Evolutionary conservation across 2,113 vertebrate genomes (phyloP).

Genomic region (Hystrix brachyura): DNA sequence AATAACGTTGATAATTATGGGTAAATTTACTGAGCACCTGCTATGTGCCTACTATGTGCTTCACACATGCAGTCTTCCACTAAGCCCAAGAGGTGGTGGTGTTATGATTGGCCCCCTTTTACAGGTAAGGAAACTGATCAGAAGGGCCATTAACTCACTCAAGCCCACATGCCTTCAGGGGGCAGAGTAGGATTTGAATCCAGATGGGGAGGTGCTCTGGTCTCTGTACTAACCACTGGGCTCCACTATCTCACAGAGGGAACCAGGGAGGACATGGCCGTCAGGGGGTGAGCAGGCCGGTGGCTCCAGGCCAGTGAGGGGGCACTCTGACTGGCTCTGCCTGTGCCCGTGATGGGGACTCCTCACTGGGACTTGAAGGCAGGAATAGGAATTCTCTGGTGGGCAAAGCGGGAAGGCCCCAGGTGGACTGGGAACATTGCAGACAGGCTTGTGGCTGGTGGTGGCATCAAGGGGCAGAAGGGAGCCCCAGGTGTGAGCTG

Average conservation of each 20-base stretch:
- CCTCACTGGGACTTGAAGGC: not conserved
- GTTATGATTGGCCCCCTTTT: not conserved
- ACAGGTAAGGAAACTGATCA: not conserved
- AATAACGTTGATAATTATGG: not conserved
- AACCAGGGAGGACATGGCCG: accelerated
- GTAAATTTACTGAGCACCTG: not conserved
- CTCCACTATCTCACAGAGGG: not conserved
- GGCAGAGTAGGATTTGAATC: not conserved
- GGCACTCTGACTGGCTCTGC: not conserved
- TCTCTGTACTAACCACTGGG: not conserved
- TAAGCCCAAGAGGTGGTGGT: not conserved
- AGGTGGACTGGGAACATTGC: not conserved
- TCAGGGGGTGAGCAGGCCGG: not conserved
- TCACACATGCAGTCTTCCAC: not conserved
- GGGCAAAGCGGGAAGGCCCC: not conserved
- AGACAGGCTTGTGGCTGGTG: not conserved
- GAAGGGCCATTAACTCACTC: not conserved
- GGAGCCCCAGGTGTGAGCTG: accelerated
- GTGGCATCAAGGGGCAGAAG: accelerated
- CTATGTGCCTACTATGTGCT: not conserved
- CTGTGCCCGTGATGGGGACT: too few species aligned
- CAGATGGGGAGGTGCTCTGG: not conserved
- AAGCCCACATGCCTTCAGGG: not conserved
- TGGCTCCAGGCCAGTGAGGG: not conserved
- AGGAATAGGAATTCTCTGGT: not conserved